A percentile compares a stretch with the other conserved stretches of the same genome.
phyloP scores from a whole-genome alignment of 2,797 vertebrate genomes.

The Aeoliscus strigatus region DNA sequence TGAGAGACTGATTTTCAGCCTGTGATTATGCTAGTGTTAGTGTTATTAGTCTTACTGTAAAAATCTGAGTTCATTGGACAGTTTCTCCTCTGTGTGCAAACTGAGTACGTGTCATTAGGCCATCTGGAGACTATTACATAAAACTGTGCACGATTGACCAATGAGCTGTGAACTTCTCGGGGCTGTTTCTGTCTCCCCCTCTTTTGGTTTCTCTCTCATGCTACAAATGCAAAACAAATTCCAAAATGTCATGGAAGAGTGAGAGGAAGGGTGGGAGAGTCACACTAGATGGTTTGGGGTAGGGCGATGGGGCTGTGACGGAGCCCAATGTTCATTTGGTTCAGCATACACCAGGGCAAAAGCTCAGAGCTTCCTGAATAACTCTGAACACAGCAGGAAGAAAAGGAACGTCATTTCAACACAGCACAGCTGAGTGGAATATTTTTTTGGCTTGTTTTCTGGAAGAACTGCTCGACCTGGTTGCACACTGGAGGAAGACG shows the following conservation, averaged over 20 bases:
- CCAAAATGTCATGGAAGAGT: background rate
- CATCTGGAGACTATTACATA: conserved; percentile 61
- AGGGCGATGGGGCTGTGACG: conserved; percentile 25
- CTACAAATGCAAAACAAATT: conserved; percentile 28
- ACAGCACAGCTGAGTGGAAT: background rate
- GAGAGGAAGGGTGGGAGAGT: conserved; percentile 9
- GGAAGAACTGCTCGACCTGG: background rate
- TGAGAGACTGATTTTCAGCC: too few relatives aligned
- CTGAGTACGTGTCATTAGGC: conserved; percentile 55
- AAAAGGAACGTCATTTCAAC: background rate
- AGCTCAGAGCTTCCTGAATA: conserved; percentile 29
- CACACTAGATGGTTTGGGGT: conserved; percentile 6
- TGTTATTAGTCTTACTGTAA: too few relatives aligned
- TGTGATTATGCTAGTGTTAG: too few relatives aligned
- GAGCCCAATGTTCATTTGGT: conserved; percentile 18
- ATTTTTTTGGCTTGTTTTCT: background rate
- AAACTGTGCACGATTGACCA: conserved; percentile 18
- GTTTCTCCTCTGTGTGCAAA: conserved; percentile 15
- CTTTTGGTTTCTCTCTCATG: conserved; percentile 29
- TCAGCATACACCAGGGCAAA: conserved; percentile 22
- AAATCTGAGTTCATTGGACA: conserved; percentile 13
- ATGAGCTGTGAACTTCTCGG: conserved; percentile 6
- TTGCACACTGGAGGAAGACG: conserved; percentile 1
- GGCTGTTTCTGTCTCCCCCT: conserved; percentile 10
- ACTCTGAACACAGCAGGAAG: conserved; percentile 1